Evolutionary conservation across 2,888 invertebrate genomes (phyloP), one percentile per base, ranked within the genome.

Genomic region (Seira musarum): DNA sequence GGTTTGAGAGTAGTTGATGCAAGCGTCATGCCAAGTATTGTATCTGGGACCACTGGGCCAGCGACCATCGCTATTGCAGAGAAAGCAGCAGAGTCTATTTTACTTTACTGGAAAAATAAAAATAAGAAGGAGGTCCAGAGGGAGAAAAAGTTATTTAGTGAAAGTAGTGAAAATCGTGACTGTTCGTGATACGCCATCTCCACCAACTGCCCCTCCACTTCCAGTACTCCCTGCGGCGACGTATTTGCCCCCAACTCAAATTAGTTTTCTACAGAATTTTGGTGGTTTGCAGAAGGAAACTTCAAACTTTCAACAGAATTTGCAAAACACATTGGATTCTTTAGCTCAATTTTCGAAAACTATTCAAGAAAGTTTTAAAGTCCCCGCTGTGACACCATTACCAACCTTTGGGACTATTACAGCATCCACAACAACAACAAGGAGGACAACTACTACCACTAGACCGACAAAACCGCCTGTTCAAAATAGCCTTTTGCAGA

Each of bases 1-100:
- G n/a, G 70, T 0, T 70, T 84, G 1, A 80, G 84, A 21, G 84
- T 84, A 8, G 74, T 84, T 35, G 84, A 84, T 57, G 64, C 82
- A 1, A n/a, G 30, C 30, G 80, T 79, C 8, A 81, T 83, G 76
- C 83, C 83, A 6, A 70, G 64, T 10, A 80, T 83, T 67, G 61
- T 67, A 1, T 57, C 68, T 0, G 72, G 30, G 22, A 69, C 67
- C 8, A 73, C 77, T 1, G 61, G 72, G 24, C 68, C 75, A 6
- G 73, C 83, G 6, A 63, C 74, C 6, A 63, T 81, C 17, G 68
- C 70, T 24, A 83, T 83, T 53, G 83, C 78, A 10, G 83, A 83
- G 35, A 79, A 80, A n/a, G 83, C 73, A 13, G 76, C 81, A 5
- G 80, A 78, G 3, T 25, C 63, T 40, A 81, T 83, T 61, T 21